Evolutionary conservation across 2,888 invertebrate species (phyloP), one percentile per base, ranked within the genome.

Genomic region (Drosophila antonietae): DNA sequence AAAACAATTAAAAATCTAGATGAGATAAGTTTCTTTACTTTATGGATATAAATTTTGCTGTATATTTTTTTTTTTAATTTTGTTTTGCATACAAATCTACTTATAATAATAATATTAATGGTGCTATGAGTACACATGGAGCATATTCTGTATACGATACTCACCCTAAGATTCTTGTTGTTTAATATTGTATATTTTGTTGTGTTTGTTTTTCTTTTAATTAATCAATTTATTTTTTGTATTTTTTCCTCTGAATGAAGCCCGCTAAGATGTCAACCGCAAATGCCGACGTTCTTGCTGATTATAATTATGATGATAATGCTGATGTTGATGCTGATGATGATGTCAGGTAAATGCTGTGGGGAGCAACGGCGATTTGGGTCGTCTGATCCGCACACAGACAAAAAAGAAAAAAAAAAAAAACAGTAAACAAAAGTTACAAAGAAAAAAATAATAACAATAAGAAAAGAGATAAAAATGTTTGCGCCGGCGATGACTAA

Each of bases 201-300:
- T 68, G 10, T 18, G 55, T 61, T 63, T 66, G 49, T 39, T 31
- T 63, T 53, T 44, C 18, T 70, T 33, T 51, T 6, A 33, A 39
- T 52, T 20, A 20, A 14, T 23, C 28, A 44, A 20, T 73, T 49
- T 31, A n/a, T 15, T 4, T 23, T 15, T 28, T 47, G 3, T 55
- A 35, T 28, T 76, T 43, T 62, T 78, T 57, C 53, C 58, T 52
- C 71, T 65, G 63, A 75, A 53, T 71, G 77, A 78, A 82, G 82
- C 88, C 85, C 85, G 76, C 65, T 73, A 88, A 88, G 80, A 82
- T 80, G 77, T 75, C 66, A 83, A 88, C 88, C 83, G 88, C 83
- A 88, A 83, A 70, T 58, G 57, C 49, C 70, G 83, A 74, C 72
- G 53, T 69, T 63, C 49, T 41, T 47, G 39, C 37, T 57, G 74